phyloP scores from a whole-genome alignment of 2,888 invertebrate species.

The Campaea margaritaria region DNA sequence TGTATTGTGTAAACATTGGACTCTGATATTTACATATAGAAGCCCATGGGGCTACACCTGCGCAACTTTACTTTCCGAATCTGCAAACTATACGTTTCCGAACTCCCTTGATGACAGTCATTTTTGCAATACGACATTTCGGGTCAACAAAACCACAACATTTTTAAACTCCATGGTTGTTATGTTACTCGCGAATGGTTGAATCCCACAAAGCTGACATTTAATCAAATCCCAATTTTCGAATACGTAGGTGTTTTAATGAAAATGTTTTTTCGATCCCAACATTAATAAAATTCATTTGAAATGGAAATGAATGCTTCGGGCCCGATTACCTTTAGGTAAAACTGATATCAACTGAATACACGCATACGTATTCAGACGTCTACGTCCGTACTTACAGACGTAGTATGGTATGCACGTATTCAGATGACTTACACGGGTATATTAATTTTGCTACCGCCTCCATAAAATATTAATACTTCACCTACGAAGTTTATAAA shows the following conservation, averaged over 20 bases:
- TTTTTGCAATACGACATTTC: constrained; percentile 4
- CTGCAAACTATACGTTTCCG: constrained; percentile 18
- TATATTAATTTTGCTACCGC: too few relatives aligned
- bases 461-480: too few relatives aligned
- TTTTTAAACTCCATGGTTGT: too few relatives aligned
- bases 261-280: constrained; percentile 16
- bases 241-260: constrained; percentile 23
- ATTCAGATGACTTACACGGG: too few relatives aligned
- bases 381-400: too few relatives aligned
- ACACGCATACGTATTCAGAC: too few relatives aligned
- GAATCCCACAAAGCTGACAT: not conserved
- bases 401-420: too few relatives aligned
- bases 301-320: constrained; percentile 7
- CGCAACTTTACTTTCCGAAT: constrained; percentile 29
- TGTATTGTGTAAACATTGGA: constrained; percentile 32
- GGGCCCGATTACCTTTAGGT: not conserved
- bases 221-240: constrained; percentile 16
- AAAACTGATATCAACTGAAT: not conserved
- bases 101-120: constrained; percentile 21
- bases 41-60: constrained; percentile 32
- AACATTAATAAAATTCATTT: constrained; percentile 19
- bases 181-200: too few relatives aligned
- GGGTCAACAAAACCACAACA: not conserved
- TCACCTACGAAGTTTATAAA: too few relatives aligned
- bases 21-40: constrained; percentile 34